These are phyloP conservation scores for Nephrotoma appendiculata DNA, from an alignment of 2,888 invertebrate genomes.

Conservation along the genomic window DNA sequence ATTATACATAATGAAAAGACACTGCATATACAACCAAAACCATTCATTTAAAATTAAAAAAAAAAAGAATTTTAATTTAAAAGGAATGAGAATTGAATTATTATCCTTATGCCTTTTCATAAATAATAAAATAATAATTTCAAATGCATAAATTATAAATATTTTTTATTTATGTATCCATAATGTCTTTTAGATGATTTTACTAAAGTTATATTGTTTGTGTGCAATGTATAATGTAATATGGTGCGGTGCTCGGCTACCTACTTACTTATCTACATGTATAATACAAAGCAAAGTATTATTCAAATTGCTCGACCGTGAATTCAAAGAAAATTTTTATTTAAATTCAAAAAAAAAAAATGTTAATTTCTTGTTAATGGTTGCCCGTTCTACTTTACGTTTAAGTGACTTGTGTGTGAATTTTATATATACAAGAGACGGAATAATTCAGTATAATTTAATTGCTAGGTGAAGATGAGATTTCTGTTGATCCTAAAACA, in stretches of 20 bases:
- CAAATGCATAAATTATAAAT: background rate
- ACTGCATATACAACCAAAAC: background rate
- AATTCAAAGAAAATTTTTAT: background rate
- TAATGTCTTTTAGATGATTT: background rate
- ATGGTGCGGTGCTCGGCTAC: background rate
- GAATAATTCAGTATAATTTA: background rate
- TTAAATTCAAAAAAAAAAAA: background rate
- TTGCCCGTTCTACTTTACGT: background rate
- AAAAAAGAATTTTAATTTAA: background rate
- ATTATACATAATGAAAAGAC: background rate
- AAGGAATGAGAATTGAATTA: background rate
- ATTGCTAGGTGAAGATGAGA: too few relatives aligned
- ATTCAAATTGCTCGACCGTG: background rate
- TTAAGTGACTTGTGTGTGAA: background rate
- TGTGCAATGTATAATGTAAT: too few relatives aligned
- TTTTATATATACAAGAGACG: background rate
- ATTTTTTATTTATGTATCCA: background rate
- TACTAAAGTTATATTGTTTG: too few relatives aligned
- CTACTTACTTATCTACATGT: background rate
- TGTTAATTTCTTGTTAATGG: background rate
- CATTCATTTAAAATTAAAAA: background rate
- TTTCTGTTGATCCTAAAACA: too few relatives aligned
- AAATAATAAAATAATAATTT: background rate
- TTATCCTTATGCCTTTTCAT: background rate
- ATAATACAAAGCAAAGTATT: background rate